Percentiles rank a stretch among this genome's conserved stretches.
phyloP scores from a whole-genome alignment of 2,113 vertebrate genomes.

The Ageneiosus marmoratus region DNA sequence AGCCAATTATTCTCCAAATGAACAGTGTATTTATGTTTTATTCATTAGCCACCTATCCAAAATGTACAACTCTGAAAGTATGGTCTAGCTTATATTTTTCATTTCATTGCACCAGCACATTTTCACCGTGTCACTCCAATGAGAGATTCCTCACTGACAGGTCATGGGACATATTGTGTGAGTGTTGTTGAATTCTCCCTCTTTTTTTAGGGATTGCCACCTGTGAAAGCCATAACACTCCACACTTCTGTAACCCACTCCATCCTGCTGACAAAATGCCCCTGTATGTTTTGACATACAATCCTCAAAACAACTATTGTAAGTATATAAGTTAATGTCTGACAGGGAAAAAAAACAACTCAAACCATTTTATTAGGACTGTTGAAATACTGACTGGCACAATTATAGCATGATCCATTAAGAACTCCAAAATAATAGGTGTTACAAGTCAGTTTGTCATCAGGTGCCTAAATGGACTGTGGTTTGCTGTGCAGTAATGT shows the following conservation, averaged over 20 bases:
- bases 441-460: constrained; percentile 73
- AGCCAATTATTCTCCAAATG: constrained; percentile 61
- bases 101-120: constrained; percentile 42
- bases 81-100: constrained; percentile 33
- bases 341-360: constrained; percentile 35
- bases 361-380: constrained; percentile 68
- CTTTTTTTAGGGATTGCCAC: constrained; percentile 65
- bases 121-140: constrained; percentile 44
- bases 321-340: constrained; percentile 62
- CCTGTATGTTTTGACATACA: constrained; percentile 79
- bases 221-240: constrained; percentile 74
- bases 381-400: constrained; percentile 67
- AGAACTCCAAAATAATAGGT: constrained; percentile 71
- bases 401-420: constrained; percentile 81
- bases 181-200: constrained; percentile 64
- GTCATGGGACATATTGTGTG: constrained; percentile 60
- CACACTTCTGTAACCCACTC: constrained; percentile 36
- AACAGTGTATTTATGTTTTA: constrained; percentile 81
- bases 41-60: constrained; percentile 75
- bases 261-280: constrained; percentile 65
- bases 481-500: constrained; percentile 60
- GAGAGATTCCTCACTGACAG: constrained; percentile 71
- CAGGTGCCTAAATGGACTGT: constrained; percentile 72
- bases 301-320: constrained; percentile 74
- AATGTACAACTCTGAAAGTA: background rate